Evolutionary conservation across 1,140 invertebrate genomes (phyloP).

Genomic region (Euschistus heros): DNA sequence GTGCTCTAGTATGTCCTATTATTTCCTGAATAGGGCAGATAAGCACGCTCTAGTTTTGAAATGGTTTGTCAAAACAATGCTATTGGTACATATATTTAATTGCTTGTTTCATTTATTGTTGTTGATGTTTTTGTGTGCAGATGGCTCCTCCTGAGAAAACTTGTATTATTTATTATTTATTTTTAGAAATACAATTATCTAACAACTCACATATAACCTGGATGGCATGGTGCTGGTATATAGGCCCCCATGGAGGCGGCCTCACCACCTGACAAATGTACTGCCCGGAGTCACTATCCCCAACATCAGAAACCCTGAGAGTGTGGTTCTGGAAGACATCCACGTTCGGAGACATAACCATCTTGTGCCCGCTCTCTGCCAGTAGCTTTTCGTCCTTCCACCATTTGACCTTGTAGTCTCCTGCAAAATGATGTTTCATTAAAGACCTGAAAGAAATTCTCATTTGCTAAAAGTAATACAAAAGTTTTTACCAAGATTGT

Average conservation of each 20-base stretch:
- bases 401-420: slow-evolving; percentile 41
- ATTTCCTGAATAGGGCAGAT: too few species aligned
- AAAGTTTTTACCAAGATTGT: slow-evolving; percentile 39
- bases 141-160: too few species aligned
- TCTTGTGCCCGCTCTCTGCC: slow-evolving; percentile 43
- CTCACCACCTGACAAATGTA: slow-evolving; percentile 58
- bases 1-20: too few species aligned
- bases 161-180: too few species aligned
- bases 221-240: slow-evolving; percentile 57
- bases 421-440: slow-evolving; percentile 21
- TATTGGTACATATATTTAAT: too few species aligned
- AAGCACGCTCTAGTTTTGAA: too few species aligned
- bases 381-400: slow-evolving; percentile 47
- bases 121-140: too few species aligned
- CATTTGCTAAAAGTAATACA: not conserved
- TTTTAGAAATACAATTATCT: too few species aligned
- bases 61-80: too few species aligned
- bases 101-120: too few species aligned
- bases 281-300: slow-evolving; percentile 53
- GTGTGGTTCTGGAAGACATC: slow-evolving; percentile 57
- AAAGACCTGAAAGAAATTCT: not conserved
- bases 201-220: slow-evolving; percentile 58
- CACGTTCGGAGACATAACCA: slow-evolving; percentile 42
- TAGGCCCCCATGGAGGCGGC: slow-evolving; percentile 44
- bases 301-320: slow-evolving; percentile 49